A percentile compares a stretch with the other conserved stretches of the same genome.
phyloP scores from a whole-genome alignment of 2,888 invertebrate genomes.

The Nemoura dubitans region DNA sequence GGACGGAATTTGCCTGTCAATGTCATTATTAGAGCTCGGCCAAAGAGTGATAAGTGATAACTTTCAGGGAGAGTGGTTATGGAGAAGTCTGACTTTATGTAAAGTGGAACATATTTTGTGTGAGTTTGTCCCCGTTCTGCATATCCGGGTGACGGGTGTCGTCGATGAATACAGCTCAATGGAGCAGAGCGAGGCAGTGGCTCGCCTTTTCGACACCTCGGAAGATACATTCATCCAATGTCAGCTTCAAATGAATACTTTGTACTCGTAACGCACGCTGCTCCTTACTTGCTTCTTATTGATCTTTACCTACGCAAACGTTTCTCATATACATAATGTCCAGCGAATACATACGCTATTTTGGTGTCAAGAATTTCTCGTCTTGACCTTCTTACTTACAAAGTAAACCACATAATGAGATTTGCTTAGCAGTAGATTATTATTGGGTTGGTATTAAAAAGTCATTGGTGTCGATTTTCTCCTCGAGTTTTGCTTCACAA shows the following conservation, averaged over 20 bases:
- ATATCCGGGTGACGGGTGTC: neutral
- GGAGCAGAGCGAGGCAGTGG: neutral
- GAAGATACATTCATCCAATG: neutral
- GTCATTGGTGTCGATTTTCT: conserved; percentile 17
- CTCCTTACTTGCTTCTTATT: neutral
- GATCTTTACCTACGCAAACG: neutral
- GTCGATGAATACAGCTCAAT: neutral
- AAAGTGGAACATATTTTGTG: neutral
- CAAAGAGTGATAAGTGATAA: neutral
- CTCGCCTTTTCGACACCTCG: neutral
- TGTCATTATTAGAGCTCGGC: neutral
- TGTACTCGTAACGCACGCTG: neutral
- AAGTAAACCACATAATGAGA: conserved; percentile 27
- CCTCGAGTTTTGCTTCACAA: neutral
- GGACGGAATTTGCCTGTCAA: neutral
- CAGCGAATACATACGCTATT: neutral
- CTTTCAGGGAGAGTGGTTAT: conserved; percentile 7
- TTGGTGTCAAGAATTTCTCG: conserved; percentile 36
- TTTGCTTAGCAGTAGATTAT: neutral
- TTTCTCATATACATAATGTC: neutral
- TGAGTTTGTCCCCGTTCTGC: neutral
- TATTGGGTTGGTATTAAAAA: neutral
- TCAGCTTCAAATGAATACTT: neutral
- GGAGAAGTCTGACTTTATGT: neutral
- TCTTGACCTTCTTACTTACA: conserved; percentile 25